These are phyloP conservation scores for Microctonus hyperodae DNA, from an alignment of 2,888 invertebrate genomes.

Conservation along the genomic window DNA sequence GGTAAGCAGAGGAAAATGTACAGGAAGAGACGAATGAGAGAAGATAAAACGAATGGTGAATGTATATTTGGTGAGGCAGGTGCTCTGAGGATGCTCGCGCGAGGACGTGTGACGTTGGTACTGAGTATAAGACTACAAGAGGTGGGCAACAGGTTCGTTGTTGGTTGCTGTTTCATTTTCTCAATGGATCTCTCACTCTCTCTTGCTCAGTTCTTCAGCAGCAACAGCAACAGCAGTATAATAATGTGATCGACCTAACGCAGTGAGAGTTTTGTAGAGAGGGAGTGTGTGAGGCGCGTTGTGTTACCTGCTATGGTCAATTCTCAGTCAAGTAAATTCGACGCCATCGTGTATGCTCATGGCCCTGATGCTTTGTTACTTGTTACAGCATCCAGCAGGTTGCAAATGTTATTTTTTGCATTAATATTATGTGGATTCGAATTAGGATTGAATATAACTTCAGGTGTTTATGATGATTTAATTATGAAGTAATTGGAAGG, in stretches of 20 bases:
- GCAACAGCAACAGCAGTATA: background rate
- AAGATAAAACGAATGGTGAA: background rate
- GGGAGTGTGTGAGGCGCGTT: background rate
- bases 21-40: background rate
- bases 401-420: too few species aligned
- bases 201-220: background rate
- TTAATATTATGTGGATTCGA: too few species aligned
- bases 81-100: constrained; percentile 26
- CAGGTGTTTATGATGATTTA: too few species aligned
- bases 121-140: constrained; percentile 9
- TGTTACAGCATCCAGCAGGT: constrained; percentile 21
- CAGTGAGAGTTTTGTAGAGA: background rate
- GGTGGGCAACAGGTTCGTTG: constrained; percentile 28
- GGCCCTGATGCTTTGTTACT: background rate
- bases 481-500: too few species aligned
- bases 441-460: too few species aligned
- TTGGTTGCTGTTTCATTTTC: background rate
- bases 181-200: background rate
- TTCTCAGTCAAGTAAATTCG: constrained; percentile 20
- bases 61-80: constrained; percentile 19
- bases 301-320: constrained; percentile 17
- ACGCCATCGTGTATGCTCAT: constrained; percentile 22
- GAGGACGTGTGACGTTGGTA: constrained; percentile 23
- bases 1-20: background rate
- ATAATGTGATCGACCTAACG: constrained; percentile 4